Evolutionary conservation across 2,888 invertebrate species (phyloP), one percentile per base, ranked within the genome.

Genomic region (Prosopocoilus inquinatus): DNA sequence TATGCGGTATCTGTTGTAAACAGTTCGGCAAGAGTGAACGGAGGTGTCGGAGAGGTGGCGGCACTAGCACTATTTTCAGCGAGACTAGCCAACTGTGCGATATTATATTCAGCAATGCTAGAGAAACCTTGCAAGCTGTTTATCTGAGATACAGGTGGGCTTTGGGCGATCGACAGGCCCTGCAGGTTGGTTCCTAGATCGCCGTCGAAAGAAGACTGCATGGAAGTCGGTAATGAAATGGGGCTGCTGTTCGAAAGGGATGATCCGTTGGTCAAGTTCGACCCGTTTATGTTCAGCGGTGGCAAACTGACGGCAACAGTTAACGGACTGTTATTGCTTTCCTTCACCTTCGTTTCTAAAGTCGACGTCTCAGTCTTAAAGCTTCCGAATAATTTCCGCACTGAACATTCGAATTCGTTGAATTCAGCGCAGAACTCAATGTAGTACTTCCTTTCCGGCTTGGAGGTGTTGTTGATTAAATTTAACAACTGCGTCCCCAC

Each of bases 81-180:
- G 64, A 93, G 82, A 68, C 88, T 90, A 43, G 91, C 92, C 70
- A 93, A 76, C 74, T 91, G 90, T 63, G 91, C 90, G 66, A 93
- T 78, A 77, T 93, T 93, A 72, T 92, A 93, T 77, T 93, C 92
- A 58, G 90, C 89, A 79, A 92, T 90, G 66, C 89, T 90, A 9
- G 87, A 80, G 54, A 84, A 81, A 15, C 83, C 81, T 57, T 80
- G 79, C 16, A 81, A 77, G 32, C 76, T 66, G 65, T 78, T 73
- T 34, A 76, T 72, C 48, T 79, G 73, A 53, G 78, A 70, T 11
- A 72, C 79, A 65, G 79, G 67, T 44, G 78, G 58, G 39, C 58
- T 58, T 55, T 58, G 55, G 15, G 71, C 65, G 50, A 73, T 65
- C 2, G 67, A 54, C 45, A 75, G 69, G 45, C 71, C 74, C 55